Evolutionary conservation across 2,888 invertebrate genomes (phyloP).

Genomic region (Drosophila merina): DNA sequence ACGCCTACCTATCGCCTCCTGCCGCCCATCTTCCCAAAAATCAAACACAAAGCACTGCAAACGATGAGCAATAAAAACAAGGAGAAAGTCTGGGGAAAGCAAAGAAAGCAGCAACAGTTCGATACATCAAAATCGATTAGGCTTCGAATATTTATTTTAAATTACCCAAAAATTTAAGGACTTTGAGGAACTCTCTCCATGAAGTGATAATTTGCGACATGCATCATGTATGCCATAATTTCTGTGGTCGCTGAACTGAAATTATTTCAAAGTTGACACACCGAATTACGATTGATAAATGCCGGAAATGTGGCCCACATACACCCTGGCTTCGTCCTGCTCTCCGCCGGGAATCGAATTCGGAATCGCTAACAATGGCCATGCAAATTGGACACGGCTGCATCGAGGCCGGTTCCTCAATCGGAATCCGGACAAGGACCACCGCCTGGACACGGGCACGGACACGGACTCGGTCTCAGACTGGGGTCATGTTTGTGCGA

Average conservation of each 20-base stretch:
- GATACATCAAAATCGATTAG: slow-evolving; percentile 1
- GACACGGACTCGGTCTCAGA: no score
- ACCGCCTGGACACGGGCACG: slow-evolving; percentile 5
- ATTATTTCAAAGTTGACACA: slow-evolving; percentile 55
- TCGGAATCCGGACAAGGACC: background rate
- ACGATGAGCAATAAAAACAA: background rate
- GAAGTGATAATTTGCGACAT: background rate
- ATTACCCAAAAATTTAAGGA: background rate
- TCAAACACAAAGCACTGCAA: slow-evolving; percentile 5
- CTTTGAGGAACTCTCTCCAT: background rate
- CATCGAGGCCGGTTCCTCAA: slow-evolving; percentile 6
- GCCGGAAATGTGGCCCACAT: slow-evolving; percentile 55
- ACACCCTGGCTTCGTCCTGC: background rate
- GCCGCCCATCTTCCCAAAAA: slow-evolving; percentile 2
- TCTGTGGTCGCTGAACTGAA: slow-evolving; percentile 38
- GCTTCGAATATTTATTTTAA: background rate
- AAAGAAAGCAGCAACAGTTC: no score
- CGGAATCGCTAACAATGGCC: slow-evolving; percentile 26
- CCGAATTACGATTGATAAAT: slow-evolving; percentile 60
- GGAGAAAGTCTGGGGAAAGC: no score
- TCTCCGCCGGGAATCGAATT: background rate
- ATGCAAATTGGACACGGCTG: slow-evolving; percentile 45
- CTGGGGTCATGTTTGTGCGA: slow-evolving; percentile 29
- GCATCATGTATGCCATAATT: background rate
- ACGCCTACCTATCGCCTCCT: background rate